Evolutionary conservation across 2,888 invertebrate species (phyloP).

Genomic region (Malthinus flaveolus): DNA sequence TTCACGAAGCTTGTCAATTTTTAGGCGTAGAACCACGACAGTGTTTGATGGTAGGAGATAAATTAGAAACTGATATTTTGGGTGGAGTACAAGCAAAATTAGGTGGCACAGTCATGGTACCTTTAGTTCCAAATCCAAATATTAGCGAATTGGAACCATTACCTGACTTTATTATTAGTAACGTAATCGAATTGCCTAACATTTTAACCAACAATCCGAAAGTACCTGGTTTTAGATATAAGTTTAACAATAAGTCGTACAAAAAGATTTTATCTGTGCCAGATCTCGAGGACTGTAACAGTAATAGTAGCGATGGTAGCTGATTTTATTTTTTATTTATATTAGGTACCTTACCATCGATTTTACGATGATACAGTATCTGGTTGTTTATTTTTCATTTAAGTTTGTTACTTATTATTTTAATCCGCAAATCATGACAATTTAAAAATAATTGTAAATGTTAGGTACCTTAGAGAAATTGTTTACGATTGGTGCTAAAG

Average conservation of each 20-base stretch:
- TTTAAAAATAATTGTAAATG: no score
- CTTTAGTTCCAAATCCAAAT: conserved; percentile 50
- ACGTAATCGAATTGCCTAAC: conserved; percentile 65
- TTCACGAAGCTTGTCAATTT: conserved; percentile 77
- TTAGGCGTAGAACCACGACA: conserved; percentile 73
- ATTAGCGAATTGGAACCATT: conserved; percentile 46
- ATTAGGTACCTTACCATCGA: conserved; percentile 6
- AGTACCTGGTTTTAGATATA: conserved; percentile 38
- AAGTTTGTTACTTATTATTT: no score
- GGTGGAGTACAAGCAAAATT: conserved; percentile 75
- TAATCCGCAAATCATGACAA: no score
- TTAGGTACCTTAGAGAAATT: no score
- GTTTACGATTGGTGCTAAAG: conserved; percentile 23
- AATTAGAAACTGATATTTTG: conserved; percentile 84
- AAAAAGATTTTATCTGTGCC: conserved; percentile 38
- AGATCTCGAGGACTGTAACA: conserved; percentile 54
- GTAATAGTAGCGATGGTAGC: conserved; percentile 59
- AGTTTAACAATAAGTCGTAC: conserved; percentile 26
- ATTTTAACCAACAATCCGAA: conserved; percentile 61
- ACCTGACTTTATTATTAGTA: conserved; percentile 69
- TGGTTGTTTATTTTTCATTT: background rate
- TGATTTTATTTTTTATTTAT: conserved; percentile 41
- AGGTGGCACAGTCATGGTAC: conserved; percentile 82
- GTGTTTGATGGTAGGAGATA: conserved; percentile 88
- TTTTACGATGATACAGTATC: background rate